Conservation (phyloP, 2,797 vertebrate species). For the Tangara arthus region DNA sequence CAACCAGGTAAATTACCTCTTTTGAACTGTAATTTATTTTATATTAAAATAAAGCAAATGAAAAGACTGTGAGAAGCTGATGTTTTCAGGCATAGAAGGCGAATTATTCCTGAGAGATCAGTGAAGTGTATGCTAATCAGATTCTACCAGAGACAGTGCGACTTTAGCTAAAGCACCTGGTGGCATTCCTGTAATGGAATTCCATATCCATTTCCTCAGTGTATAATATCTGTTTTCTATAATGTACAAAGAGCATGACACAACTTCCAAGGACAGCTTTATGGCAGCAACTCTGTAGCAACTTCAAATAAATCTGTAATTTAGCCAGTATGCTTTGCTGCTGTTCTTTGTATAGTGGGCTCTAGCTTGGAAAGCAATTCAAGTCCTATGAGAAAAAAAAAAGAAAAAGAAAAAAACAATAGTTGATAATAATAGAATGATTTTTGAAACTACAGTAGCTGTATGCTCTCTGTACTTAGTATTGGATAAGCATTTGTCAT, state of each 20-base stretch:
- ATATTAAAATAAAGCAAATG: neutral
- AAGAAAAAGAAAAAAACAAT: neutral
- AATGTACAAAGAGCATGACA: neutral
- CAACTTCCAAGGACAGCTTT: neutral
- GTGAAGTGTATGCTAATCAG: neutral
- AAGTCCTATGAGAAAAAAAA: neutral
- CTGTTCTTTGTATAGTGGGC: neutral
- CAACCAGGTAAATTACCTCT: constrained; percentile 75
- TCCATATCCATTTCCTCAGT: neutral
- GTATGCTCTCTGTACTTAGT: neutral
- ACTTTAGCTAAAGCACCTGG: neutral
- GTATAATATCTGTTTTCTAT: neutral
- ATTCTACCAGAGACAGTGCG: neutral
- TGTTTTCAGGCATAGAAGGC: neutral
- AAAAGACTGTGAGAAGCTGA: neutral
- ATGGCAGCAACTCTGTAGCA: neutral
- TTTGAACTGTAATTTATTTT: neutral
- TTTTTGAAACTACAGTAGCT: neutral
- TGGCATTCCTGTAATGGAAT: neutral
- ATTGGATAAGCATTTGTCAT: neutral
- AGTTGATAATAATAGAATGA: neutral
- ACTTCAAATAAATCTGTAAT: neutral
- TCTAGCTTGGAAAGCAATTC: neutral
- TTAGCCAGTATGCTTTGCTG: neutral
- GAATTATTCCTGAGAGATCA: neutral